These are phyloP conservation scores for Vanacampus margaritifer DNA, from an alignment of 2,113 vertebrate species.

Conservation along the genomic window DNA sequence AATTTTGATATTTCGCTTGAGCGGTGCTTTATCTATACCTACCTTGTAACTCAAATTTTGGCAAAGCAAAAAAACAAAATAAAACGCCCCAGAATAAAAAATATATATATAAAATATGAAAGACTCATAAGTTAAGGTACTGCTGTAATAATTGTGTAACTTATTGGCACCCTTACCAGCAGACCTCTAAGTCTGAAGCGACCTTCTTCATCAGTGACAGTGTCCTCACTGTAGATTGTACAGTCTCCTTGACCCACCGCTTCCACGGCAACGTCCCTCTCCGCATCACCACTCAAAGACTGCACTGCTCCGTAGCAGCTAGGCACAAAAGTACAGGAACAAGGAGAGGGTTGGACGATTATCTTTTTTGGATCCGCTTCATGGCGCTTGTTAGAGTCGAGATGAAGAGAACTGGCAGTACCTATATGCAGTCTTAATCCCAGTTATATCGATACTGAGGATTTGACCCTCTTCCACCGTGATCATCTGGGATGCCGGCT, in stretches of 20 bases:
- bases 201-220: conserved; percentile 90
- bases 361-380: background rate
- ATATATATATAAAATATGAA: too few relatives aligned
- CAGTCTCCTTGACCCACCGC: conserved; percentile 89
- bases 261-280: conserved; percentile 89
- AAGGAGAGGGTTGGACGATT: background rate
- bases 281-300: conserved; percentile 92
- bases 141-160: background rate
- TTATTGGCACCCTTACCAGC: conserved; percentile 75
- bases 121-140: background rate
- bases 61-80: too few relatives aligned
- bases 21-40: too few relatives aligned
- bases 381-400: background rate
- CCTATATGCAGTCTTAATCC: conserved; percentile 83
- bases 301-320: conserved; percentile 93
- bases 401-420: conserved; percentile 10
- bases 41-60: too few relatives aligned
- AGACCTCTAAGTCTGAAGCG: conserved; percentile 90
- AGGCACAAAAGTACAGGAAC: background rate
- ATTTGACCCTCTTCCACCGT: conserved; percentile 93
- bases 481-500: conserved; percentile 95
- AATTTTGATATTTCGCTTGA: too few relatives aligned
- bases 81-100: too few relatives aligned
- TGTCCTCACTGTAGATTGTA: conserved; percentile 91
- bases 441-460: conserved; percentile 85